Percentiles rank a stretch among this genome's conserved stretches.
phyloP scores from a whole-genome alignment of 2,797 vertebrate genomes.

The Aythya fuligula region DNA sequence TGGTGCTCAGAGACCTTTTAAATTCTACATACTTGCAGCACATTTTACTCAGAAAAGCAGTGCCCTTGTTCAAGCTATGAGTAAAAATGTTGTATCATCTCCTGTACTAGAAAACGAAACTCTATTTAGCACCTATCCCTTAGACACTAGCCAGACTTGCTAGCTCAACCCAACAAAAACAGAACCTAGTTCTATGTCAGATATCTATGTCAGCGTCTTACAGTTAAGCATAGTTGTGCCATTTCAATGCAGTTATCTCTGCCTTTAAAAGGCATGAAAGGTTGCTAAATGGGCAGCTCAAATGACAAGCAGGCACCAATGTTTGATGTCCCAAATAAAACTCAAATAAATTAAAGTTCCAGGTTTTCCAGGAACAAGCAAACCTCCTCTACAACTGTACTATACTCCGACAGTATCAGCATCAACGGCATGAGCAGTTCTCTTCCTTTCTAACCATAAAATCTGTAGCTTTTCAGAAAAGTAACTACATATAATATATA shows the following conservation, averaged over 20 bases:
- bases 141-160: background rate
- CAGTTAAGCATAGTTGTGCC: background rate
- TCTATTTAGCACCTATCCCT: background rate
- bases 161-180: background rate
- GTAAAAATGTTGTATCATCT: background rate
- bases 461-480: background rate
- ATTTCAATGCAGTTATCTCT: background rate
- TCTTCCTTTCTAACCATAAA: background rate
- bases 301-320: background rate
- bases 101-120: background rate
- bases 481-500: background rate
- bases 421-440: background rate
- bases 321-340: background rate
- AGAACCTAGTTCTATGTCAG: background rate
- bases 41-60: background rate
- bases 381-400: background rate
- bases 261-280: background rate
- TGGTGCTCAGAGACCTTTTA: background rate
- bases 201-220: background rate
- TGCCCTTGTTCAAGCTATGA: background rate
- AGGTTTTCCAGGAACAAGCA: background rate
- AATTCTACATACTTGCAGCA: background rate
- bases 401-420: background rate
- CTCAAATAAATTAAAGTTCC: rapidly evolving
- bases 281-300: background rate